A percentile compares a stretch with the other conserved stretches of the same genome.
Evolutionary conservation across 2,113 vertebrate genomes (phyloP).

Genomic region (Cnemophilus loriae): DNA sequence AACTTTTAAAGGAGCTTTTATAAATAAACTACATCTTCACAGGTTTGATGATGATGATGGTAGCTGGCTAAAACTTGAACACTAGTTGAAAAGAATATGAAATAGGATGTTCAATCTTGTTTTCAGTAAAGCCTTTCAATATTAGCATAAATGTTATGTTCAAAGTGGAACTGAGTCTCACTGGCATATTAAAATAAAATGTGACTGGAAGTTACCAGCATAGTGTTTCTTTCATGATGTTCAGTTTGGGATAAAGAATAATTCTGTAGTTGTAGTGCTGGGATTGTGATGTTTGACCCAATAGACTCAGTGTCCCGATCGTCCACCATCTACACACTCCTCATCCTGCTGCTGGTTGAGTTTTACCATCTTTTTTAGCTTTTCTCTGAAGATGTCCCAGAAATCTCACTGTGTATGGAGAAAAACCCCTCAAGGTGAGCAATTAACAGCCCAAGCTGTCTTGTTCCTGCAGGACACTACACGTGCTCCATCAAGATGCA

Average conservation of each 20-base stretch:
- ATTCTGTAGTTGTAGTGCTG: not conserved
- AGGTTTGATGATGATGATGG: not conserved
- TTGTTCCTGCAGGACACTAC: conserved; percentile 81
- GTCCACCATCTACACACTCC: accelerated
- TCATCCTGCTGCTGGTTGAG: not conserved
- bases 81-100: not conserved
- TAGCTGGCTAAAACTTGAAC: not conserved
- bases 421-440: not conserved
- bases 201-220: not conserved
- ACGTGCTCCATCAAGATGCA: conserved; percentile 79
- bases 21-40: not conserved
- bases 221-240: not conserved
- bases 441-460: not conserved
- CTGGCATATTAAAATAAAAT: not conserved
- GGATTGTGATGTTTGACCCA: not conserved
- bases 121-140: not conserved
- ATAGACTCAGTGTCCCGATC: not conserved
- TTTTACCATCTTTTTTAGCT: not conserved
- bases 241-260: not conserved
- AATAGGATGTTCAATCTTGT: not conserved
- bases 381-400: not conserved
- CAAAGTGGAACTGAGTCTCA: not conserved
- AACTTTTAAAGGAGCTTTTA: not conserved
- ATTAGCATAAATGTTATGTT: not conserved
- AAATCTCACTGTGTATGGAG: accelerated